A percentile compares a stretch with the other conserved stretches of the same genome.
phyloP scores from a whole-genome alignment of 92 coral and sea anemone genomes.

The Phenganax marumi region DNA sequence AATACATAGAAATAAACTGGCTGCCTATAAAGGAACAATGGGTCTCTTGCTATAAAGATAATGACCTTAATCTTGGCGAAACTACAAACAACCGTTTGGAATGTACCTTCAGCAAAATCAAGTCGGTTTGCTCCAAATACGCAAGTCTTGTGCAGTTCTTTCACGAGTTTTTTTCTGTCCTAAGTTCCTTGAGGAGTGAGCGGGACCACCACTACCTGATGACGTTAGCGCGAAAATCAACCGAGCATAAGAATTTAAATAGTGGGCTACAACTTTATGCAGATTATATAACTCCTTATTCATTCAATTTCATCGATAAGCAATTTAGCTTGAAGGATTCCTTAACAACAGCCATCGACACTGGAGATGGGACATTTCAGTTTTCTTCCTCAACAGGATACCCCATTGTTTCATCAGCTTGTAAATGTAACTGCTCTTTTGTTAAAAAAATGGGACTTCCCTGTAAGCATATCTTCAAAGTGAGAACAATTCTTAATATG shows the following conservation, averaged over 20 bases:
- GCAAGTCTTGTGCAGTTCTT: slow-evolving; percentile 57
- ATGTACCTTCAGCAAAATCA: slow-evolving; percentile 60
- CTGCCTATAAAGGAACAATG: slow-evolving; percentile 17
- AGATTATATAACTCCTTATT: slow-evolving; percentile 50
- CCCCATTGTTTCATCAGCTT: slow-evolving; percentile 29
- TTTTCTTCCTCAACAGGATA: slow-evolving; percentile 15
- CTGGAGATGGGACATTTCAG: slow-evolving; percentile 14
- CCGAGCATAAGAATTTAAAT: slow-evolving; percentile 36
- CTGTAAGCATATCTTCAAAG: slow-evolving; percentile 68
- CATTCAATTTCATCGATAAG: slow-evolving; percentile 50
- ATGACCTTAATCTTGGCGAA: slow-evolving; percentile 51
- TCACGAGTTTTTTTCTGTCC: slow-evolving; percentile 46
- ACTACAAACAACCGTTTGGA: slow-evolving; percentile 58
- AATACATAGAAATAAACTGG: too few species aligned
- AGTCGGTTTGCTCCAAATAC: slow-evolving; percentile 50
- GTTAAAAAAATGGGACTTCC: slow-evolving; percentile 59
- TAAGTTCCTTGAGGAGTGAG: slow-evolving; percentile 49
- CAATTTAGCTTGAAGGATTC: slow-evolving; percentile 40
- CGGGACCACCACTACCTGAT: slow-evolving; percentile 58
- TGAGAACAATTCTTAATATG: slow-evolving; percentile 48
- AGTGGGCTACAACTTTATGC: slow-evolving; percentile 36
- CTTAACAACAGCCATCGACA: slow-evolving; percentile 4
- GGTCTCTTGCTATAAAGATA: slow-evolving; percentile 40
- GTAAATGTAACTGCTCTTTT: slow-evolving; percentile 54
- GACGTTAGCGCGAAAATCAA: slow-evolving; percentile 49